These are phyloP conservation scores for Phrynocephalus vlangalii DNA, from an alignment of 2,797 vertebrate species.

Conservation along the genomic window DNA sequence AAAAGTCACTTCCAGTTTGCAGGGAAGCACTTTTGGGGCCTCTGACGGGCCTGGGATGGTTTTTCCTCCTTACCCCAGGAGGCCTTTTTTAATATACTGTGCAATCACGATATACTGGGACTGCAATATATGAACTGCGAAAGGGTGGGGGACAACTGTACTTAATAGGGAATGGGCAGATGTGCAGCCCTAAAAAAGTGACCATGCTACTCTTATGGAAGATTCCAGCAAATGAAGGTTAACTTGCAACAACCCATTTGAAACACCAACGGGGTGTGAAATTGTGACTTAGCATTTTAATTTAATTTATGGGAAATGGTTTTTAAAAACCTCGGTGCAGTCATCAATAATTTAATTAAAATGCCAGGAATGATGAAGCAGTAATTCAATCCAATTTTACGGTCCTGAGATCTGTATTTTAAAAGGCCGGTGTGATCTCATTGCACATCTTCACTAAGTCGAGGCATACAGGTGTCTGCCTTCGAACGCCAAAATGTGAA, in stretches of 20 bases:
- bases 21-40: too few species aligned
- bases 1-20: too few species aligned
- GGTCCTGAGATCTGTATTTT: background rate
- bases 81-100: too few species aligned
- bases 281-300: background rate
- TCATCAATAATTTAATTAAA: constrained; percentile 21
- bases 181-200: background rate
- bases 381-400: constrained; percentile 31
- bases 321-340: background rate
- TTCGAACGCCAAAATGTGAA: background rate
- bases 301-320: background rate
- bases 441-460: background rate
- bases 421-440: background rate
- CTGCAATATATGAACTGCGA: too few species aligned
- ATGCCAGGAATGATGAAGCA: constrained; percentile 8
- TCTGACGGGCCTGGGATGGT: too few species aligned
- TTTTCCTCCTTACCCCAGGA: too few species aligned
- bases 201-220: background rate
- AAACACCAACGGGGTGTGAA: background rate
- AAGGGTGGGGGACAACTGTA: too few species aligned
- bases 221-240: background rate
- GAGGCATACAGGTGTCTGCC: background rate
- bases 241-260: background rate
- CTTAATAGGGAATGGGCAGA: background rate
- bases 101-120: too few species aligned